phyloP scores from a whole-genome alignment of 2,888 invertebrate genomes.

The Gerosis bhagava region DNA sequence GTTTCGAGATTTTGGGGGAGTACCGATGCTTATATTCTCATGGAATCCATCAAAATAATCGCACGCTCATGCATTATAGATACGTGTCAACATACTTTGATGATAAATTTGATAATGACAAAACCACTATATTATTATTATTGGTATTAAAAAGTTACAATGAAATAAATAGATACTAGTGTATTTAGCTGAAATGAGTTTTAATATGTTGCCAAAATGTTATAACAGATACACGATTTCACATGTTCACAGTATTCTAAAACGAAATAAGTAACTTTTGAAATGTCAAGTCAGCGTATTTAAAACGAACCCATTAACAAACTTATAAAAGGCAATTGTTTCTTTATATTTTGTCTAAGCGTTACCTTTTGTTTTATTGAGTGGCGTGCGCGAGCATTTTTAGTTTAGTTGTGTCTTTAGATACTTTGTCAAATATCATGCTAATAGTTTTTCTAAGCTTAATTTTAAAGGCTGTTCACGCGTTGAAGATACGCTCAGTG shows the following conservation, averaged over 20 bases:
- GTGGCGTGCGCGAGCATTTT: constrained; percentile 56
- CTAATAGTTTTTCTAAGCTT: constrained; percentile 67
- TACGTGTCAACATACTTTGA: constrained; percentile 64
- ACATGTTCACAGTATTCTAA: no score
- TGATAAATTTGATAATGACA: constrained; percentile 4
- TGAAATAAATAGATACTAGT: no score
- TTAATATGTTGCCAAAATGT: no score
- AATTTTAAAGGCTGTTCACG: constrained; percentile 62
- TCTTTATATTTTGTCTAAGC: constrained; percentile 62
- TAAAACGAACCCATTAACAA: constrained; percentile 56
- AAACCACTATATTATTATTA: no score
- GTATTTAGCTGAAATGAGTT: no score
- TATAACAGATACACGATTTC: no score
- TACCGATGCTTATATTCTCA: constrained; percentile 73
- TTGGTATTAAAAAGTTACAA: no score
- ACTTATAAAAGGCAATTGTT: constrained; percentile 72
- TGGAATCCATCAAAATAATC: constrained; percentile 80
- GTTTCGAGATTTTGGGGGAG: constrained; percentile 79
- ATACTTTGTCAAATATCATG: constrained; percentile 59
- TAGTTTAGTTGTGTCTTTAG: constrained; percentile 55
- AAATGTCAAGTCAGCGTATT: constrained; percentile 22
- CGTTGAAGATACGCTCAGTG: constrained; percentile 52
- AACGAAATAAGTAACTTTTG: constrained; percentile 12
- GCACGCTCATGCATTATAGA: constrained; percentile 73
- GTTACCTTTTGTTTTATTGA: constrained; percentile 58